phyloP scores from a whole-genome alignment of 1,140 invertebrate species.

The Monomorium pharaonis region DNA sequence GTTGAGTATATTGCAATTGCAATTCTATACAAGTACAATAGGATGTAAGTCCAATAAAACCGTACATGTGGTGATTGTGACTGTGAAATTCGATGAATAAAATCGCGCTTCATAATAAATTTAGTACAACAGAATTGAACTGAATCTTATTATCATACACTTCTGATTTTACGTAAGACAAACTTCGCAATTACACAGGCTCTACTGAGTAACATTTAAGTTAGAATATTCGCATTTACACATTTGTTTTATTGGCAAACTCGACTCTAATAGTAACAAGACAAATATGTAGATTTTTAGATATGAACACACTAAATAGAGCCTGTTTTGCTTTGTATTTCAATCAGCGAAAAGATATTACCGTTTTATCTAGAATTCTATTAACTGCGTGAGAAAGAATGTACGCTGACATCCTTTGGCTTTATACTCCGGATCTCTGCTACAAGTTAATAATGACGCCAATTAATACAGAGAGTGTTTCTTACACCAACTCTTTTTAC shows the following conservation, averaged over 20 bases:
- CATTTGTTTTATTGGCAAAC: background rate
- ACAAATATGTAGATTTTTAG: conserved; percentile 23
- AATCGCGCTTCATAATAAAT: background rate
- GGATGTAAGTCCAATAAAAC: background rate
- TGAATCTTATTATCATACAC: background rate
- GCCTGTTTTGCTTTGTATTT: conserved; percentile 42
- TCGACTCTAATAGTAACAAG: conserved; percentile 9
- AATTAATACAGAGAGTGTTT: conserved; percentile 48
- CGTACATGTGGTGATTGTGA: background rate
- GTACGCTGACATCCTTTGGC: conserved; percentile 15
- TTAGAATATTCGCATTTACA: conserved; percentile 24
- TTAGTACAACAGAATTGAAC: background rate
- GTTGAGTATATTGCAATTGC: background rate
- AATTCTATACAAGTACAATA: conserved; percentile 4
- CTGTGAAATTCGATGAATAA: conserved; percentile 3
- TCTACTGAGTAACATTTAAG: background rate
- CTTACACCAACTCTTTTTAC: conserved; percentile 23
- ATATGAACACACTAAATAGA: conserved; percentile 35
- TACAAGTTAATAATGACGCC: conserved; percentile 48
- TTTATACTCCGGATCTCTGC: conserved; percentile 17
- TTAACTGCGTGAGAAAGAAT: conserved; percentile 42
- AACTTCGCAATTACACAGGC: background rate
- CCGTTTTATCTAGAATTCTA: conserved; percentile 31
- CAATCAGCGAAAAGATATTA: conserved; percentile 9
- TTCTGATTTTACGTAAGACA: conserved; percentile 13